Evolutionary conservation across 2,113 vertebrate genomes (phyloP).

Genomic region (Thomomys bottae): DNA sequence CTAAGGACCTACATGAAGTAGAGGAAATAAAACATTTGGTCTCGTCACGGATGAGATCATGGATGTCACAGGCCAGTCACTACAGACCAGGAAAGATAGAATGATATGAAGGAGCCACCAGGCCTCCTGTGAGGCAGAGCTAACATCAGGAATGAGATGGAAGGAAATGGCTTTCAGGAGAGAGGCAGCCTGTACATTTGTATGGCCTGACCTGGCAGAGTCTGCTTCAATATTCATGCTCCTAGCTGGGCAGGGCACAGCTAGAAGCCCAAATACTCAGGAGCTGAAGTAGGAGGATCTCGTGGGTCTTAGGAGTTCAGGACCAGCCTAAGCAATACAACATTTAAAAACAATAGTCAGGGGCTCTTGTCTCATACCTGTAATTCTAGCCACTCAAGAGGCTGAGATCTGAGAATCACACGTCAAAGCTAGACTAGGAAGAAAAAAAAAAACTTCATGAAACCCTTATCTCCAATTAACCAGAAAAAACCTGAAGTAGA

Average conservation of each 20-base stretch:
- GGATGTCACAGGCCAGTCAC: neutral
- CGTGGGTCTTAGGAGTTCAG: too few relatives aligned
- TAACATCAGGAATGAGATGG: neutral
- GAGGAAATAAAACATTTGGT: neutral
- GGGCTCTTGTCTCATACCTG: too few relatives aligned
- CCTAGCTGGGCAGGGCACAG: neutral
- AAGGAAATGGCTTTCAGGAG: neutral
- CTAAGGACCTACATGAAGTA: neutral
- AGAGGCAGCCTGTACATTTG: neutral
- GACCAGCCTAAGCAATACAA: neutral
- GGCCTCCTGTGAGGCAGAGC: neutral
- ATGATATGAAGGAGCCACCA: neutral
- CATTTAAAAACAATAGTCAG: too few relatives aligned
- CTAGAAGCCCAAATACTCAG: neutral
- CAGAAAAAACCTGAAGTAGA: too few relatives aligned
- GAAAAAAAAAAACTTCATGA: neutral
- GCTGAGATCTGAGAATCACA: neutral
- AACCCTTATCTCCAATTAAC: too few relatives aligned
- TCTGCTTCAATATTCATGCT: neutral
- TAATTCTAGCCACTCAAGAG: neutral
- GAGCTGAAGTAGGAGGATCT: neutral
- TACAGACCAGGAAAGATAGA: neutral
- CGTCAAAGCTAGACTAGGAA: neutral
- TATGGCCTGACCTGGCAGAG: neutral
- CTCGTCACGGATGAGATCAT: neutral